Evolutionary conservation across 2,797 vertebrate species (phyloP).

Genomic region (Darevskia nairensis): DNA sequence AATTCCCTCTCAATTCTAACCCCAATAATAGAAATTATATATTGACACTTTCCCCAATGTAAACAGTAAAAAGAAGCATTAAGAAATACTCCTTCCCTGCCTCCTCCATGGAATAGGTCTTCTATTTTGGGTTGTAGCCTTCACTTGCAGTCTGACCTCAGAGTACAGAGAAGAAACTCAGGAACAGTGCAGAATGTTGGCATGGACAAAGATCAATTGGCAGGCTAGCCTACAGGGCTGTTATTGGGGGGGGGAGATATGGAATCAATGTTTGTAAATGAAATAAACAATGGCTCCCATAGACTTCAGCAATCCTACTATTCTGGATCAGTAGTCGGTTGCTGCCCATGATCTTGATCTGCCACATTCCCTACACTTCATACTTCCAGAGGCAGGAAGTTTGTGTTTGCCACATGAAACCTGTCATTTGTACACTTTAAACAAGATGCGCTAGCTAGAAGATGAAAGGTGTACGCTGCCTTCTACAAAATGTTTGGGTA

Average conservation of each 20-base stretch:
- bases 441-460: slow-evolving; percentile 8
- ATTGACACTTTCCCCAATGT: too few species aligned
- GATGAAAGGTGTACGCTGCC: not conserved
- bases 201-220: not conserved
- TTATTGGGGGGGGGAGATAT: too few species aligned
- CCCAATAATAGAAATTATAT: not conserved
- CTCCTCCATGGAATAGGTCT: not conserved
- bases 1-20: not conserved
- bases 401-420: slow-evolving; percentile 9
- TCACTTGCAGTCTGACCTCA: not conserved
- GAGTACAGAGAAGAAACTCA: not conserved
- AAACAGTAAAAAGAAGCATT: not conserved
- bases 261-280: not conserved
- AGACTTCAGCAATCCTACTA: not conserved
- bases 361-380: slow-evolving; percentile 12
- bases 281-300: not conserved
- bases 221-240: not conserved
- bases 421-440: not conserved
- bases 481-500: slow-evolving; percentile 14
- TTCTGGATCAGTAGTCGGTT: not conserved
- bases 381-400: slow-evolving; percentile 20
- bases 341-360: not conserved
- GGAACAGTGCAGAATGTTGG: not conserved
- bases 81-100: not conserved
- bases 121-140: not conserved